Evolutionary conservation across 53 echinoderm and acorn worm genomes (phyloP).

Genomic region (Henricia sp.): DNA sequence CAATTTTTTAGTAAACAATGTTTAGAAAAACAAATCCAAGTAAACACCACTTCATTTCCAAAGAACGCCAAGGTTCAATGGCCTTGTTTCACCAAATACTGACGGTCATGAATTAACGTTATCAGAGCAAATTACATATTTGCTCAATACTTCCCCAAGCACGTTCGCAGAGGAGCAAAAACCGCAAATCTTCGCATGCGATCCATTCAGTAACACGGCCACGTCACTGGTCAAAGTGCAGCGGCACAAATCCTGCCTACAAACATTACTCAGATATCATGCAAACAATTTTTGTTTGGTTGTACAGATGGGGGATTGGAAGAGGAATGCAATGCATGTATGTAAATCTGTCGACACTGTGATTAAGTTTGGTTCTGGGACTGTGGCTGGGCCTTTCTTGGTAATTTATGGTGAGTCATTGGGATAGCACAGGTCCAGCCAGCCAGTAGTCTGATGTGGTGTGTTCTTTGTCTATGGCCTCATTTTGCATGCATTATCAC

Average conservation of each 20-base stretch:
- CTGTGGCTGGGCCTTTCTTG: constrained; percentile 9
- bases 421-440: not conserved
- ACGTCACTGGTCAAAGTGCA: constrained; percentile 47
- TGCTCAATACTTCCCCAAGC: constrained; percentile 10
- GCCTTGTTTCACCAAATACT: not conserved
- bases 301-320: not conserved
- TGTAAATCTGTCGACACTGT: constrained; percentile 49
- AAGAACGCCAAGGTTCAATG: constrained; percentile 26
- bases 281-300: constrained; percentile 30
- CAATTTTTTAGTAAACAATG: too few relatives aligned
- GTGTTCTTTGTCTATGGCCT: constrained; percentile 32
- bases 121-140: not conserved
- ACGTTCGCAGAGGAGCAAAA: not conserved
- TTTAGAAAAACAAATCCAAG: not conserved
- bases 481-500: too few relatives aligned
- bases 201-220: too few relatives aligned
- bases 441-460: not conserved
- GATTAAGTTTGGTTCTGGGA: constrained; percentile 46
- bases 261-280: constrained; percentile 15
- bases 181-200: not conserved
- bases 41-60: not conserved
- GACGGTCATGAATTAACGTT: constrained; percentile 19
- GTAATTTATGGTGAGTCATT: constrained; percentile 48
- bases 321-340: constrained; percentile 46
- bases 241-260: not conserved